Percentiles rank a stretch among this genome's conserved stretches.
Evolutionary conservation across 2,888 invertebrate genomes (phyloP).

Genomic region (Synanthedon myopaeformis): DNA sequence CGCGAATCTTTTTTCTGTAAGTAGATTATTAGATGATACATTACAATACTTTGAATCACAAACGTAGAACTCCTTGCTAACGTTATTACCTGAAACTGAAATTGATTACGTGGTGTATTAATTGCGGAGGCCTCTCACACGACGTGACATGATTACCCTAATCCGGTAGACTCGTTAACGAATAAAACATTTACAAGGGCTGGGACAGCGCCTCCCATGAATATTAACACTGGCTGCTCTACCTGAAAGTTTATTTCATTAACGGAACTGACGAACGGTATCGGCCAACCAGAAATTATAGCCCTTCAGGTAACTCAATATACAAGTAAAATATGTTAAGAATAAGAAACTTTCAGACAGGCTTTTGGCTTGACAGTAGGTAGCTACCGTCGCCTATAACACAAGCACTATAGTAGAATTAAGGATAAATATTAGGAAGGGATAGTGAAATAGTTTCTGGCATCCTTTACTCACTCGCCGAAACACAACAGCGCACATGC

Average conservation of each 20-base stretch:
- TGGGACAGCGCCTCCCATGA: slow-evolving; percentile 41
- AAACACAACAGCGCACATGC: too few relatives aligned
- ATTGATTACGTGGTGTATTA: slow-evolving; percentile 57
- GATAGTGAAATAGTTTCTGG: too few relatives aligned
- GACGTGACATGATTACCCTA: slow-evolving; percentile 66
- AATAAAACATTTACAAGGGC: slow-evolving; percentile 67
- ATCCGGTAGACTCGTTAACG: slow-evolving; percentile 62
- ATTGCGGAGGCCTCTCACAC: slow-evolving; percentile 50
- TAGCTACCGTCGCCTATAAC: too few relatives aligned
- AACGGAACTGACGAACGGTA: slow-evolving; percentile 27
- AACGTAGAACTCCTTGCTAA: background rate
- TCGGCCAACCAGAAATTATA: slow-evolving; percentile 10
- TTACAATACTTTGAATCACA: background rate
- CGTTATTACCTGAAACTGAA: slow-evolving; percentile 12
- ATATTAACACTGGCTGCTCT: slow-evolving; percentile 58
- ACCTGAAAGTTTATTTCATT: slow-evolving; percentile 67
- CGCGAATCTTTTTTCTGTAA: too few relatives aligned
- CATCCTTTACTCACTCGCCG: too few relatives aligned
- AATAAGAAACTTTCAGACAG: too few relatives aligned
- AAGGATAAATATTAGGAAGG: too few relatives aligned
- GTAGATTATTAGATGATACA: too few relatives aligned
- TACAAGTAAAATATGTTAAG: too few relatives aligned
- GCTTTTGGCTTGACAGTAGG: too few relatives aligned
- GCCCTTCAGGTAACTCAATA: too few relatives aligned
- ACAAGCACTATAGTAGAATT: too few relatives aligned